Evolutionary conservation across 2,113 vertebrate genomes (phyloP).

Genomic region (Pycnonotus jocosus): DNA sequence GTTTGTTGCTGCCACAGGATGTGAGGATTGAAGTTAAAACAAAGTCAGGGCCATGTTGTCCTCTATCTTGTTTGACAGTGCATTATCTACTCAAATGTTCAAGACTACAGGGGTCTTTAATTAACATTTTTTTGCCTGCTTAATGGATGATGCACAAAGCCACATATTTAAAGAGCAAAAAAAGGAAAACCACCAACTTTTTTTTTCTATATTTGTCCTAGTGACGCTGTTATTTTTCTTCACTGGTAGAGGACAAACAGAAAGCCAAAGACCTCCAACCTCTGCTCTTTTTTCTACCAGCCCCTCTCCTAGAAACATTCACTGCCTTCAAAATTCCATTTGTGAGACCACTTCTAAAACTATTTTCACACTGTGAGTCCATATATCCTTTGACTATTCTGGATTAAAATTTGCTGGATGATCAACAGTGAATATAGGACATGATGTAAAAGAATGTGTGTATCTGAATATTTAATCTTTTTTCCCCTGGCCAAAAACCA

Average conservation of each 20-base stretch:
- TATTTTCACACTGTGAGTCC: not conserved
- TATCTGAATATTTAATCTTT: not conserved
- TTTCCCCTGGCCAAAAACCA: not conserved
- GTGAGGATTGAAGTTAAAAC: not conserved
- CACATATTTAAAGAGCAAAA: not conserved
- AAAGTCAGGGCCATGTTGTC: not conserved
- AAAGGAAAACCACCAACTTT: not conserved
- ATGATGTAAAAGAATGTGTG: not conserved
- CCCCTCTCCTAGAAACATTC: not conserved
- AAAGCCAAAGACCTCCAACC: not conserved
- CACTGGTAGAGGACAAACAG: not conserved
- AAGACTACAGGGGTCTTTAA: not conserved
- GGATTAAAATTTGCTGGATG: not conserved
- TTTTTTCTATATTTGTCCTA: not conserved
- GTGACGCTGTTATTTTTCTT: not conserved
- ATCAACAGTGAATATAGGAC: not conserved
- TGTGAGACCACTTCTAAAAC: not conserved
- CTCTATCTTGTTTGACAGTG: not conserved
- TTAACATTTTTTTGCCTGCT: not conserved
- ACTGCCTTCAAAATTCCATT: not conserved
- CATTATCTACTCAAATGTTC: not conserved
- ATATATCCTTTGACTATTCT: not conserved
- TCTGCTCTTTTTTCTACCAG: not conserved
- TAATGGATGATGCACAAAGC: not conserved
- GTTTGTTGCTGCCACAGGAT: accelerated